These are phyloP conservation scores for Gadus chalcogrammus DNA, from an alignment of 2,113 vertebrate genomes.

Conservation along the genomic window DNA sequence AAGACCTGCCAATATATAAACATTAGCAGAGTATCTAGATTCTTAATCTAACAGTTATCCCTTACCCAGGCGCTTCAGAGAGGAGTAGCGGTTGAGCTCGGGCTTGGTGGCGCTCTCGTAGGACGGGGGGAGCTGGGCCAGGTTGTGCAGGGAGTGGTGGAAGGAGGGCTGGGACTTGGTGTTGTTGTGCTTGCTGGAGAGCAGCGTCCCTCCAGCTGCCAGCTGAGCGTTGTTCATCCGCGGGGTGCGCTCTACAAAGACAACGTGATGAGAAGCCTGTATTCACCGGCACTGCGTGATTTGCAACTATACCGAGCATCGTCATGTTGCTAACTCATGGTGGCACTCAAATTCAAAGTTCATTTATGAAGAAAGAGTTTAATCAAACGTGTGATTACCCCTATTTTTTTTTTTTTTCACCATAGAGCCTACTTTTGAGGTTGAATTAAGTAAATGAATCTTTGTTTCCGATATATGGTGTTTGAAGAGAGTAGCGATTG, in stretches of 20 bases:
- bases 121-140: slow-evolving; percentile 88
- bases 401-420: too few species aligned
- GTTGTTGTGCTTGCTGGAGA: slow-evolving; percentile 83
- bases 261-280: slow-evolving; percentile 36
- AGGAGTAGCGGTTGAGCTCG: slow-evolving; percentile 88
- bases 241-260: slow-evolving; percentile 70
- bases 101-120: slow-evolving; percentile 88
- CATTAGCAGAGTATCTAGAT: not conserved
- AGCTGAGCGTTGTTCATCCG: slow-evolving; percentile 81
- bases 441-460: slow-evolving; percentile 51
- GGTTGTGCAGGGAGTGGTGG: slow-evolving; percentile 89
- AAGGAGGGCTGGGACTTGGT: slow-evolving; percentile 80
- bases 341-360: too few species aligned
- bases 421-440: not conserved
- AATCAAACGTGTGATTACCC: too few species aligned
- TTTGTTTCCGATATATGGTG: slow-evolving; percentile 29
- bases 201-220: slow-evolving; percentile 77
- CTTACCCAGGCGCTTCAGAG: slow-evolving; percentile 88
- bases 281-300: slow-evolving; percentile 34
- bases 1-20: slow-evolving; percentile 32
- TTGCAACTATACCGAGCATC: too few species aligned
- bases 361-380: too few species aligned
- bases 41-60: slow-evolving; percentile 1
- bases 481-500: slow-evolving; percentile 32
- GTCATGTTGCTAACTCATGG: too few species aligned